phyloP scores from a whole-genome alignment of 2,888 invertebrate genomes.

The Erebia ligea region DNA sequence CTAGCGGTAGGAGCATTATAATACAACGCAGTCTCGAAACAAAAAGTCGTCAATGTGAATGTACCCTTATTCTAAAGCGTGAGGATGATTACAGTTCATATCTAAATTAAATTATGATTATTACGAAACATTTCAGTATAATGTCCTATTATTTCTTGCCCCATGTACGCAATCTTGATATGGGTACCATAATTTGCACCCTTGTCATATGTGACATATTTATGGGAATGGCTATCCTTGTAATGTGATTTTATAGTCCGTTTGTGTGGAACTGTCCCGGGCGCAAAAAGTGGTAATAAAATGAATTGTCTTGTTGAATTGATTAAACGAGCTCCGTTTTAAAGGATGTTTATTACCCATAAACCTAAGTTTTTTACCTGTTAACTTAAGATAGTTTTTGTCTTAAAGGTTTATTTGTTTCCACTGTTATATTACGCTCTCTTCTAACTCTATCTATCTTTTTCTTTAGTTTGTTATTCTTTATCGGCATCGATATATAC shows the following conservation, averaged over 20 bases:
- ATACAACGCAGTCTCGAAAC: too few species aligned
- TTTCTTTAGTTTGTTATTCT: too few species aligned
- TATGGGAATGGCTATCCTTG: slow-evolving; percentile 41
- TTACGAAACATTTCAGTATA: slow-evolving; percentile 30
- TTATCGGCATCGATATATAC: too few species aligned
- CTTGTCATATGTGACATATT: slow-evolving; percentile 47
- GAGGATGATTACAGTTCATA: slow-evolving; percentile 28
- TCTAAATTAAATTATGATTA: slow-evolving; percentile 38
- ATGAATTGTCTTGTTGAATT: slow-evolving; percentile 2
- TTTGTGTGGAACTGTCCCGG: slow-evolving; percentile 8
- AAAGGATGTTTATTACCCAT: background rate
- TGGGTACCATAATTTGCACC: slow-evolving; percentile 48
- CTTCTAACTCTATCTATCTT: background rate
- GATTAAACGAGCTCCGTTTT: slow-evolving; percentile 2
- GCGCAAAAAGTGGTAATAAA: slow-evolving; percentile 22
- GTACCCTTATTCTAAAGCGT: background rate
- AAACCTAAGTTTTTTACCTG: background rate
- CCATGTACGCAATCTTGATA: slow-evolving; percentile 40
- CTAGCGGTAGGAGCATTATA: too few species aligned
- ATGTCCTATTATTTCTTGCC: slow-evolving; percentile 30
- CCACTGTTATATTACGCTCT: background rate
- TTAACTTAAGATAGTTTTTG: background rate
- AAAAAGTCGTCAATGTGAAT: background rate
- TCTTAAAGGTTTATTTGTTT: background rate
- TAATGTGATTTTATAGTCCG: slow-evolving; percentile 42